Conservation (phyloP, 2,113 vertebrate species). For the Syrmaticus mikado region DNA sequence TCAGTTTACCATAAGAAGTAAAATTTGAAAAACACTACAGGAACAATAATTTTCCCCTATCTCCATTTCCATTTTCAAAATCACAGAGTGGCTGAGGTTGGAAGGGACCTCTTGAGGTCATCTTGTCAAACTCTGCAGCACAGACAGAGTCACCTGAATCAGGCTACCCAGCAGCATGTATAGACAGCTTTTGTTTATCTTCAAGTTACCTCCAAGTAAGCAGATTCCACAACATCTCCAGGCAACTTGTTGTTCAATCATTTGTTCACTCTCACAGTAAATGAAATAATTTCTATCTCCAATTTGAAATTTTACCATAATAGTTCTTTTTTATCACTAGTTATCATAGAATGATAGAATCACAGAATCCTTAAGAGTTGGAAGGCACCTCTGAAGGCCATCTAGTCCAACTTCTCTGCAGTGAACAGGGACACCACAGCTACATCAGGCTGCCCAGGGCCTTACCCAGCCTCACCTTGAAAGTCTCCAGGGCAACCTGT, state of each 20-base stretch:
- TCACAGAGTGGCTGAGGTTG: background rate
- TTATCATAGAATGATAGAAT: background rate
- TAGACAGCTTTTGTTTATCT: background rate
- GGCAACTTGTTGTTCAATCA: background rate
- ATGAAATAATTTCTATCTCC: background rate
- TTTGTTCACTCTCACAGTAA: background rate
- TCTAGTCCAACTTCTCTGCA: too few species aligned
- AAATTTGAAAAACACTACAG: background rate
- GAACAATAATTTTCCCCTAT: background rate
- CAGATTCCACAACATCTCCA: background rate
- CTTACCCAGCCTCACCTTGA: too few species aligned
- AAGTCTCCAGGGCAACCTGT: too few species aligned
- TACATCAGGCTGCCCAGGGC: too few species aligned
- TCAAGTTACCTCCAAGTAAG: background rate
- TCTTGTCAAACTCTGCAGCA: background rate
- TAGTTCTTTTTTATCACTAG: background rate
- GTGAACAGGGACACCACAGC: too few species aligned
- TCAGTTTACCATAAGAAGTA: background rate
- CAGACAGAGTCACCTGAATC: background rate
- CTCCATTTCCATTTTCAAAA: background rate
- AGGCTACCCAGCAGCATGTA: background rate
- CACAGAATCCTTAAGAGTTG: too few species aligned
- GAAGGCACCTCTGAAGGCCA: too few species aligned
- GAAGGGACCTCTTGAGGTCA: background rate
- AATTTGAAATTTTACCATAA: background rate